Evolutionary conservation across 2,888 invertebrate species (phyloP).

Genomic region (Caenorhabditis sp.): DNA sequence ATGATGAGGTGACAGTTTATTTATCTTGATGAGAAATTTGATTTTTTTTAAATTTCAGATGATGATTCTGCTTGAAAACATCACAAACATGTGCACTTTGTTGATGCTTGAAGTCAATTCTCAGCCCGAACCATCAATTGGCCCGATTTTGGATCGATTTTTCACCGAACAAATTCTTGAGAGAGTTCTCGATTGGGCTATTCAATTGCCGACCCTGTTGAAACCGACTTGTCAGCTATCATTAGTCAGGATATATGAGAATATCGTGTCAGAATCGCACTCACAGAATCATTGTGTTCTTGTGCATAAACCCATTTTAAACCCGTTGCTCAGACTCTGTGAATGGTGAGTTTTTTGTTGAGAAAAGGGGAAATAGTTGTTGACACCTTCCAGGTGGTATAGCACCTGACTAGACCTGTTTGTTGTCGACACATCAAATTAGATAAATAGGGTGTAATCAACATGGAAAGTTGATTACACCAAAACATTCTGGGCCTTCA

Average conservation of each 20-base stretch:
- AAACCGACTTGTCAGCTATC: slow-evolving; percentile 58
- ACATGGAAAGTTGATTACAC: too few species aligned
- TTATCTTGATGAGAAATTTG: too few species aligned
- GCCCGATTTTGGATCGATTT: slow-evolving; percentile 65
- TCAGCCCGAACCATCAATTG: slow-evolving; percentile 65
- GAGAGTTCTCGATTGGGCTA: slow-evolving; percentile 58
- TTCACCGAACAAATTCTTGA: slow-evolving; percentile 65
- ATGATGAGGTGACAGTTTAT: slow-evolving; percentile 46
- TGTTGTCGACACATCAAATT: too few species aligned
- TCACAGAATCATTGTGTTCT: slow-evolving; percentile 75
- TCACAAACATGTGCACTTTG: slow-evolving; percentile 58
- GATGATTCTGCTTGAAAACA: slow-evolving; percentile 46
- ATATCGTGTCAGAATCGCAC: slow-evolving; percentile 36
- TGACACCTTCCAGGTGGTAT: too few species aligned
- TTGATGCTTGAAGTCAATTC: slow-evolving; percentile 67
- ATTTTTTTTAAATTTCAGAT: slow-evolving; percentile 18
- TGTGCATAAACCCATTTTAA: slow-evolving; percentile 87
- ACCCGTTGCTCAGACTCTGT: slow-evolving; percentile 82
- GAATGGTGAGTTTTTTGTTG: slow-evolving; percentile 32
- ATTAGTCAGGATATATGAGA: slow-evolving; percentile 29
- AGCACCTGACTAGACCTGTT: too few species aligned
- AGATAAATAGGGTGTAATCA: too few species aligned
- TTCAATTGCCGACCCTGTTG: slow-evolving; percentile 49
- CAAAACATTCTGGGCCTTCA: too few species aligned
- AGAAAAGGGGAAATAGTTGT: too few species aligned